Conservation (phyloP, 1,140 invertebrate genomes). For the Rhyzopertha dominica region DNA sequence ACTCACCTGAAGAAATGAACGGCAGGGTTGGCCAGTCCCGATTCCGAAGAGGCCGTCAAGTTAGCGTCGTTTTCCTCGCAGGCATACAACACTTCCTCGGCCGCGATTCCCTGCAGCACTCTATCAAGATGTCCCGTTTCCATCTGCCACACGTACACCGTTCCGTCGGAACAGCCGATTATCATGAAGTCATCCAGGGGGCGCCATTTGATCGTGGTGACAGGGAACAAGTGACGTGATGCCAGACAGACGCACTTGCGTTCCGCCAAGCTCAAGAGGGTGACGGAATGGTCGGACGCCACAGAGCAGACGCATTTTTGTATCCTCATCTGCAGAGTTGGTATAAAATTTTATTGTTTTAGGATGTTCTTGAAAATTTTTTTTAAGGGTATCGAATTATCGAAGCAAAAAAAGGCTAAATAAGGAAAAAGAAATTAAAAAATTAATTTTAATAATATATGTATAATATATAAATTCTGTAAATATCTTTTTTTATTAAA, state of each 20-base stretch:
- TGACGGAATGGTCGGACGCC: conserved; percentile 95
- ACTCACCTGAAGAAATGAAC: conserved; percentile 88
- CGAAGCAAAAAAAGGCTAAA: conserved; percentile 14
- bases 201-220: conserved; percentile 94
- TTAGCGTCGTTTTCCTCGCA: conserved; percentile 81
- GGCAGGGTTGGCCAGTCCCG: conserved; percentile 84
- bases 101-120: conserved; percentile 89
- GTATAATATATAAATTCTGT: background rate
- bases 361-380: too few species aligned
- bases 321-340: conserved; percentile 74
- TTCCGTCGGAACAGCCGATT: conserved; percentile 95
- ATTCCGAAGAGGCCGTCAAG: conserved; percentile 56
- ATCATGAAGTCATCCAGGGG: conserved; percentile 98
- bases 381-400: too few species aligned
- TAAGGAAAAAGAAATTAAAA: background rate
- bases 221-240: conserved; percentile 93
- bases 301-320: conserved; percentile 95
- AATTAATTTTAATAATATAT: background rate
- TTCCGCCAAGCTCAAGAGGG: conserved; percentile 88
- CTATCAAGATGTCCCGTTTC: conserved; percentile 97
- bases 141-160: conserved; percentile 99
- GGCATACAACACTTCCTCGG: conserved; percentile 92
- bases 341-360: too few species aligned
- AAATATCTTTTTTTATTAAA: background rate
- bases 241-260: conserved; percentile 93